phyloP scores from a whole-genome alignment of 2,888 invertebrate species.

The Endotricha flammealis region DNA sequence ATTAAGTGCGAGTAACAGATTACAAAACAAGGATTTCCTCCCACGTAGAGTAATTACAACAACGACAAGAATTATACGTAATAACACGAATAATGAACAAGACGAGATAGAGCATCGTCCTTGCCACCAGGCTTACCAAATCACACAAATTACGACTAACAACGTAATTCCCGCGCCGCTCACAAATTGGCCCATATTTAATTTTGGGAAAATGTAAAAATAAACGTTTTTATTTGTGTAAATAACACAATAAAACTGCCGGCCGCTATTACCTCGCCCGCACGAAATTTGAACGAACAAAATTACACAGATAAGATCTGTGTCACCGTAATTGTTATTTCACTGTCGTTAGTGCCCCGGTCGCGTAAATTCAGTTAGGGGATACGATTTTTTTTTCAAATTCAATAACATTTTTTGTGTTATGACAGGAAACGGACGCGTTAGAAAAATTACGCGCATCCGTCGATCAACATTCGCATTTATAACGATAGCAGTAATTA shows the following conservation, averaged over 20 bases:
- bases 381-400: constrained; percentile 57
- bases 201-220: constrained; percentile 78
- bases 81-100: constrained; percentile 55
- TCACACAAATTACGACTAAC: constrained; percentile 59
- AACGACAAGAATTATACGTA: constrained; percentile 58
- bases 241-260: constrained; percentile 76
- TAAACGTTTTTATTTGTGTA: constrained; percentile 79
- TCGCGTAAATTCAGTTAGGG: constrained; percentile 76
- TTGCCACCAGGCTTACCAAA: constrained; percentile 32
- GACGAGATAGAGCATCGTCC: constrained; percentile 24
- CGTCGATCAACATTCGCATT: constrained; percentile 56
- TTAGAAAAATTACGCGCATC: constrained; percentile 72
- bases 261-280: constrained; percentile 53
- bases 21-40: constrained; percentile 69
- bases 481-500: constrained; percentile 61
- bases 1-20: constrained; percentile 46
- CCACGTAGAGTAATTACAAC: constrained; percentile 52
- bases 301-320: constrained; percentile 73
- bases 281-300: constrained; percentile 59
- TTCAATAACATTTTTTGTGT: constrained; percentile 55
- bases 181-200: constrained; percentile 73
- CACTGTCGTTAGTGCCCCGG: constrained; percentile 67
- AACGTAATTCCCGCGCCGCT: constrained; percentile 53
- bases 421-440: constrained; percentile 64
- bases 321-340: constrained; percentile 73